Evolutionary conservation across 2,888 invertebrate species (phyloP).

Genomic region (Microdon myrmicae): DNA sequence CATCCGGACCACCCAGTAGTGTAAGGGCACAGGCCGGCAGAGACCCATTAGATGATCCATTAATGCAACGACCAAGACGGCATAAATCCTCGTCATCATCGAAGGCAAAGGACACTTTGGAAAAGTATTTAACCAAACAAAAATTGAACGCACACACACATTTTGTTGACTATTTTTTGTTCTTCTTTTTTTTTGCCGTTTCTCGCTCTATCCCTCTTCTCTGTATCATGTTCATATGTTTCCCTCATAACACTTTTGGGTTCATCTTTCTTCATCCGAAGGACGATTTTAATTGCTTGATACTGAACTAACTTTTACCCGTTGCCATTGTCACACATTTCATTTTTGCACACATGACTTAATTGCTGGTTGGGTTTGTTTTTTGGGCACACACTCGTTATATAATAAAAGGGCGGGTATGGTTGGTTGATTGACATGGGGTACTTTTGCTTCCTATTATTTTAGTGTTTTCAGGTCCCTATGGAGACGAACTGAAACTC

Average conservation of each 20-base stretch:
- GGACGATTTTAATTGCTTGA: slow-evolving; percentile 22
- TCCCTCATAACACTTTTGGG: neutral
- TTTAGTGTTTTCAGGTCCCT: too few relatives aligned
- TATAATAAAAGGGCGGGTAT: too few relatives aligned
- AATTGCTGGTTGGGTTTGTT: too few relatives aligned
- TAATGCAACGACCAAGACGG: slow-evolving; percentile 64
- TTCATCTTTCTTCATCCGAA: slow-evolving; percentile 1
- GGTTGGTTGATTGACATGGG: too few relatives aligned
- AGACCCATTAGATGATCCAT: slow-evolving; percentile 60
- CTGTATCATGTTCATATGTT: neutral
- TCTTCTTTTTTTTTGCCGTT: too few relatives aligned
- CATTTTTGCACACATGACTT: too few relatives aligned
- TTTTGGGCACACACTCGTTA: too few relatives aligned
- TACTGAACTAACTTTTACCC: neutral
- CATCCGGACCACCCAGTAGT: slow-evolving; percentile 62
- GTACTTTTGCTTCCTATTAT: too few relatives aligned
- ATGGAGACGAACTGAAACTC: too few relatives aligned
- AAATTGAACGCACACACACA: too few relatives aligned
- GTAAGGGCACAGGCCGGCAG: slow-evolving; percentile 53
- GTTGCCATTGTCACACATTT: slow-evolving; percentile 1
- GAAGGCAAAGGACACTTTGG: slow-evolving; percentile 54
- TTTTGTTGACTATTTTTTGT: slow-evolving; percentile 1
- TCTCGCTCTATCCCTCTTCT: neutral
- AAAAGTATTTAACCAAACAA: slow-evolving; percentile 48
- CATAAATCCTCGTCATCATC: slow-evolving; percentile 51